These are phyloP conservation scores for Paramisgurnus dabryanus DNA, from an alignment of 2,113 vertebrate species.

Conservation along the genomic window DNA sequence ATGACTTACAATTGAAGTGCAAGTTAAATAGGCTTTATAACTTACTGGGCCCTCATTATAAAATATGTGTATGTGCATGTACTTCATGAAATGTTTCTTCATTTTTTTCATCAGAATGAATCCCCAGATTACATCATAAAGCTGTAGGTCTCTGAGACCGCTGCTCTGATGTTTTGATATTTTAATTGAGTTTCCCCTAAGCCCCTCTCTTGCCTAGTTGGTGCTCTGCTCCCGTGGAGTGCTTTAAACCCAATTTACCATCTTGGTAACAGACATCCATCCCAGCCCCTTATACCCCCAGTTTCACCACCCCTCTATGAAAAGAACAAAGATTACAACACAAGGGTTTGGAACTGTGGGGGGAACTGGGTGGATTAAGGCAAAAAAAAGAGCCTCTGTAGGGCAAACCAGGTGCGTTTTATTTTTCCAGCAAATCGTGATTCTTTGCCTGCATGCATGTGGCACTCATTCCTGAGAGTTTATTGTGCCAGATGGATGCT, in stretches of 20 bases:
- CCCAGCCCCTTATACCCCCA: constrained; percentile 32
- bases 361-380: constrained; percentile 32
- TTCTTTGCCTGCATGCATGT: constrained; percentile 42
- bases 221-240: constrained; percentile 36
- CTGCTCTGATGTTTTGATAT: constrained; percentile 48
- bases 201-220: constrained; percentile 50
- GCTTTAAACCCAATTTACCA: constrained; percentile 46
- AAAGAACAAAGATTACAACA: constrained; percentile 52
- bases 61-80: neutral
- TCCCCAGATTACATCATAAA: neutral
- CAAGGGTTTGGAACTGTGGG: constrained; percentile 23
- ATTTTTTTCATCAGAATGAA: neutral
- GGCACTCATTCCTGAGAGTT: constrained; percentile 37
- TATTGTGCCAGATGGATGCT: constrained; percentile 14
- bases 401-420: constrained; percentile 56
- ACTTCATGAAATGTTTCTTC: neutral
- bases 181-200: constrained; percentile 52
- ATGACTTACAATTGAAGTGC: neutral
- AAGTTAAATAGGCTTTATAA: neutral
- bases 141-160: constrained; percentile 26
- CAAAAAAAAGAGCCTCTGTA: constrained; percentile 31
- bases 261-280: constrained; percentile 43
- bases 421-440: constrained; percentile 20
- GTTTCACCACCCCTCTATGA: constrained; percentile 48
- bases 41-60: neutral